Percentiles rank a stretch among this genome's conserved stretches.
Evolutionary conservation across 1,140 invertebrate genomes (phyloP).

Genomic region (Euura lappo): DNA sequence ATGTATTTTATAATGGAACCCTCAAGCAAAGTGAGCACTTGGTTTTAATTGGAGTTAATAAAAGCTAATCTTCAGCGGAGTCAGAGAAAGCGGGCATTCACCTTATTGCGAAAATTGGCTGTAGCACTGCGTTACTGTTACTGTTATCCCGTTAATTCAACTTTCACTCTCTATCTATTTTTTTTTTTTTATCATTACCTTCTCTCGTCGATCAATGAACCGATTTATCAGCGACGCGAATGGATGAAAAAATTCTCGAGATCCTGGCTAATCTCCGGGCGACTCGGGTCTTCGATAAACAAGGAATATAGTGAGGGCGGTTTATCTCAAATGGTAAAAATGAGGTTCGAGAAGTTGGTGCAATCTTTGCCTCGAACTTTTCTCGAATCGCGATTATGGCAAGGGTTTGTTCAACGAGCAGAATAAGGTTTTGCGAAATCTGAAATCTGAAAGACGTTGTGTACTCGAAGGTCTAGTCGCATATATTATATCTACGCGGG

Average conservation of each 20-base stretch:
- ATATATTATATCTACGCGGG: too few relatives aligned
- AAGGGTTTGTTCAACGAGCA: too few relatives aligned
- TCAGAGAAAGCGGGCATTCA: background rate
- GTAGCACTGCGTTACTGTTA: too few relatives aligned
- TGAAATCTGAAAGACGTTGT: too few relatives aligned
- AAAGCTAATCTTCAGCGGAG: background rate
- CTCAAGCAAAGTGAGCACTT: conserved; percentile 2
- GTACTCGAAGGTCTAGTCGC: too few relatives aligned
- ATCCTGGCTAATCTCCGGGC: background rate
- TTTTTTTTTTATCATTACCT: background rate
- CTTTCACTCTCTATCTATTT: conserved; percentile 24
- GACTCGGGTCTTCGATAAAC: background rate
- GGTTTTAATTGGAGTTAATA: conserved; percentile 5
- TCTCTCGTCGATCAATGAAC: too few relatives aligned
- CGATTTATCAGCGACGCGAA: too few relatives aligned
- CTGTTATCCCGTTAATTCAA: background rate
- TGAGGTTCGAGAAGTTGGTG: too few relatives aligned
- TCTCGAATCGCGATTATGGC: too few relatives aligned
- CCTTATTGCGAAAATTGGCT: background rate
- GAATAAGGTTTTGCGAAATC: too few relatives aligned
- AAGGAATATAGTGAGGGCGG: background rate
- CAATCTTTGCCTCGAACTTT: too few relatives aligned
- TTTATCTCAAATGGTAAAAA: too few relatives aligned
- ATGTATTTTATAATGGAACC: background rate
- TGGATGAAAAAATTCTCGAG: background rate